Percentiles rank a stretch among this genome's conserved stretches.
These are phyloP conservation scores for Semotilus atromaculatus DNA, from an alignment of 2,797 vertebrate genomes.

Conservation along the genomic window DNA sequence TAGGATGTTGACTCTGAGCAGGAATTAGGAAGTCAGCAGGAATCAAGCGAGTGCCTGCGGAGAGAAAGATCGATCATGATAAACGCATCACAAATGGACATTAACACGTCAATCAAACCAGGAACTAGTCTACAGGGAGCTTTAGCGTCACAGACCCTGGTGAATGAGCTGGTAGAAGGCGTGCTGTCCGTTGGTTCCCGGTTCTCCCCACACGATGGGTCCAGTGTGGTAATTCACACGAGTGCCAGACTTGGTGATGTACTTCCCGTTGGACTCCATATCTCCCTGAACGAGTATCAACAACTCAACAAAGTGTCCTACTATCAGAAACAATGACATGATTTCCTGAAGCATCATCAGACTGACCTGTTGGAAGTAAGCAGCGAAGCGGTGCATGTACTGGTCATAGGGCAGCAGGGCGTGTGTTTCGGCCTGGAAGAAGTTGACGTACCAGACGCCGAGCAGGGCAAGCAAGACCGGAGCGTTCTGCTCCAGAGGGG, in stretches of 20 bases:
- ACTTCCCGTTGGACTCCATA: constrained; percentile 99
- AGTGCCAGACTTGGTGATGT: constrained; percentile 88
- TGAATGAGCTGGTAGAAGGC: constrained; percentile 99
- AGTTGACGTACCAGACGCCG: constrained; percentile 96
- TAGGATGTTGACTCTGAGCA: constrained; percentile 90
- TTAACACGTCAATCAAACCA: background rate
- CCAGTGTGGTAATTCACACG: constrained; percentile 93
- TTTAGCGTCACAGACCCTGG: constrained; percentile 81
- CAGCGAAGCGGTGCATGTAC: constrained; percentile 96
- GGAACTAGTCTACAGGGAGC: background rate
- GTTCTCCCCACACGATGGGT: constrained; percentile 98
- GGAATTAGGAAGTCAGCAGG: constrained; percentile 96
- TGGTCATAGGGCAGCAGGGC: constrained; percentile 96
- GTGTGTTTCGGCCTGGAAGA: constrained; percentile 92
- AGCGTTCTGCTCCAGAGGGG: constrained; percentile 89
- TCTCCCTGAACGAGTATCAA: constrained; percentile 81
- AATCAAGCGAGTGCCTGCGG: constrained; percentile 92
- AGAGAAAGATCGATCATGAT: constrained; percentile 2
- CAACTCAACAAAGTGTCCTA: background rate
- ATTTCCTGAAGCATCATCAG: background rate
- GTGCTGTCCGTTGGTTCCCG: constrained; percentile 97
- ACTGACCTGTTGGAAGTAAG: constrained; percentile 96
- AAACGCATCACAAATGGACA: background rate
- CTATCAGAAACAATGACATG: background rate
- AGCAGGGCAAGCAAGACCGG: constrained; percentile 91